Evolutionary conservation across 2,797 vertebrate genomes (phyloP), one percentile per base, ranked within the genome.

Genomic region (Microctenopoma lineatum): DNA sequence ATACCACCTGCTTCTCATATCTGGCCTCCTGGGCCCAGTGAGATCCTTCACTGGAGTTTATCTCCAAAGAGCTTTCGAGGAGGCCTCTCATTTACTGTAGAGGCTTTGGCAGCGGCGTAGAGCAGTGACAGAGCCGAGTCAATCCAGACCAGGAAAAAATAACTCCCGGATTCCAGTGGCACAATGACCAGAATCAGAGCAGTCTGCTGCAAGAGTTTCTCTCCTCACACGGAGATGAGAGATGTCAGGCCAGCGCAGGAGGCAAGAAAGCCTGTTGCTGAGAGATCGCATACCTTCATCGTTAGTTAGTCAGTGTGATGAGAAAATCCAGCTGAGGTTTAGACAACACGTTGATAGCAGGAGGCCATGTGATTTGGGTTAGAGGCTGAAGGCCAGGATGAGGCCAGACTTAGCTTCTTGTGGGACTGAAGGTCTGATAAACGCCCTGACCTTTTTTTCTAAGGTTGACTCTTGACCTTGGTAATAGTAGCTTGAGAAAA

Each of bases 1-100:
- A 93, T 92, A 83, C 85, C 88, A 66, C 70, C 71, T 71, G 39
- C 42, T 80, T 74, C 55, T 80, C 66, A 38, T 88, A 87, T 92
- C 90, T 90, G 82, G 71, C 67, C 65, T 46, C 54, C 57, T 50
- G 51, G 75, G 77, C 59, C 59, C 61, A 56, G 32, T 65, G 60
- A 79, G 80, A 85, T 77, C 71, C 63, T 21, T 42, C 47, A 63
- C 75, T 80, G 73, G 80, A 67, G 67, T 87, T 88, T 91, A 93
- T 93, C 90, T 88, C 70, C 66, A 53, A 68, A 85, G 81, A 62
- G 51, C 79, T 73, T 83, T 15, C 29, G 64, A 81, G 65, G 73
- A 90, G 83, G 84, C 83, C 86, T 87, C 83, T 84, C 73, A 58
- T 86, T 80, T 82, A 54, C 77, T 53, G 66, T 26, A 27, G 66